These are phyloP conservation scores for Drosophila bipectinata DNA, from an alignment of 1,140 invertebrate species.

Conservation along the genomic window DNA sequence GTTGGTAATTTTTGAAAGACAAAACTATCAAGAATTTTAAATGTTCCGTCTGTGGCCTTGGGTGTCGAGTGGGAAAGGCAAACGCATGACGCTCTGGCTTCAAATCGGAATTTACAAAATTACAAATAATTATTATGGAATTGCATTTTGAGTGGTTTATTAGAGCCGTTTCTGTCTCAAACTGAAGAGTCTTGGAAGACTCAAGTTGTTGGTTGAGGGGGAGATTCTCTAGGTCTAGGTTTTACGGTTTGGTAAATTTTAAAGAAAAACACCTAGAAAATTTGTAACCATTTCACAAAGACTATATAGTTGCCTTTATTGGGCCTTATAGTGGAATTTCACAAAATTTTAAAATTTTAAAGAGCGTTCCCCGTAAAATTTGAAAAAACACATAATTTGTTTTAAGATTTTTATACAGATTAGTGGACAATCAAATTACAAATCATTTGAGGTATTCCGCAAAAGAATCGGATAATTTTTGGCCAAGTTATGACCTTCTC, in stretches of 20 bases:
- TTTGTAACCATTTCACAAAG: too few species aligned
- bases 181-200: constrained; percentile 7
- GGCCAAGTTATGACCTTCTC: too few species aligned
- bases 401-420: too few species aligned
- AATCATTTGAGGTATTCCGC: too few species aligned
- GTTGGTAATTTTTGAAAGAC: constrained; percentile 53
- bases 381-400: too few species aligned
- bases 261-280: too few species aligned
- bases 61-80: constrained; percentile 53
- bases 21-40: constrained; percentile 78
- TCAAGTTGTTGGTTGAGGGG: constrained; percentile 12
- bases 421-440: too few species aligned
- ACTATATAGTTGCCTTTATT: too few species aligned
- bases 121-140: constrained; percentile 47
- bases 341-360: too few species aligned
- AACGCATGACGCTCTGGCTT: constrained; percentile 11
- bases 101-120: constrained; percentile 43
- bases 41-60: constrained; percentile 65
- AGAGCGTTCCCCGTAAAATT: too few species aligned
- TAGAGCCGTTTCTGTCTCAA: constrained; percentile 24
- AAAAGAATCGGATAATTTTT: too few species aligned
- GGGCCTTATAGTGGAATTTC: too few species aligned
- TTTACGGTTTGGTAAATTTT: not conserved
- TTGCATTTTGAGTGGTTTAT: constrained; percentile 45
- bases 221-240: constrained; percentile 2